Percentiles rank a stretch among this genome's conserved stretches.
Conservation (phyloP, 53 echinoderm and acorn worm species). For the Temnopleurus reevesii region DNA sequence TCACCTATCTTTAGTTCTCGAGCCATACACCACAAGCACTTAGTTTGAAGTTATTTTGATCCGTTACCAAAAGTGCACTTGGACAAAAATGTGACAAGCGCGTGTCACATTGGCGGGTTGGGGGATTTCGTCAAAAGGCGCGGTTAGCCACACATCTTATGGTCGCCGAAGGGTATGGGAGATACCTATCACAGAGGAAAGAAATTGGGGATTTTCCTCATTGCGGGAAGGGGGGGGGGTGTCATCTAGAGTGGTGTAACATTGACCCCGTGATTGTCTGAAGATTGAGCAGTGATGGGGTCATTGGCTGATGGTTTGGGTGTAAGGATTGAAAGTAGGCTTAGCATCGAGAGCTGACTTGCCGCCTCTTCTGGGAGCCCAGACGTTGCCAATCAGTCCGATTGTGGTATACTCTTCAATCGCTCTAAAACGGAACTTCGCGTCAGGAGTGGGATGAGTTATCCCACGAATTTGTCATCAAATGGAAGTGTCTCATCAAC, state of each 20-base stretch:
- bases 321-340: no score
- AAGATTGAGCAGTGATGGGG: not conserved
- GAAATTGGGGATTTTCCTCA: no score
- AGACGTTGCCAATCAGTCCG: not conserved
- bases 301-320: not conserved
- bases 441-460: slow-evolving; percentile 2
- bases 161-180: not conserved
- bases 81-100: slow-evolving; percentile 33
- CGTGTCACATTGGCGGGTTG: not conserved
- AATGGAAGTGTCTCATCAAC: slow-evolving; percentile 21
- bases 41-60: no score
- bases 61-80: no score
- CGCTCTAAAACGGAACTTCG: not conserved
- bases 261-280: not conserved
- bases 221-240: no score
- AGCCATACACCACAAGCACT: no score
- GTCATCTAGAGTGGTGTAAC: not conserved
- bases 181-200: not conserved
- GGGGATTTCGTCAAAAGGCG: slow-evolving; percentile 12
- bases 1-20: no score
- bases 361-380: not conserved
- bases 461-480: slow-evolving; percentile 9
- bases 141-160: slow-evolving; percentile 23
- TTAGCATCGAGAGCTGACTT: not conserved
- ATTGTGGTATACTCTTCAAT: not conserved